Conservation (phyloP, 1,140 invertebrate species). For the Atta texana region DNA sequence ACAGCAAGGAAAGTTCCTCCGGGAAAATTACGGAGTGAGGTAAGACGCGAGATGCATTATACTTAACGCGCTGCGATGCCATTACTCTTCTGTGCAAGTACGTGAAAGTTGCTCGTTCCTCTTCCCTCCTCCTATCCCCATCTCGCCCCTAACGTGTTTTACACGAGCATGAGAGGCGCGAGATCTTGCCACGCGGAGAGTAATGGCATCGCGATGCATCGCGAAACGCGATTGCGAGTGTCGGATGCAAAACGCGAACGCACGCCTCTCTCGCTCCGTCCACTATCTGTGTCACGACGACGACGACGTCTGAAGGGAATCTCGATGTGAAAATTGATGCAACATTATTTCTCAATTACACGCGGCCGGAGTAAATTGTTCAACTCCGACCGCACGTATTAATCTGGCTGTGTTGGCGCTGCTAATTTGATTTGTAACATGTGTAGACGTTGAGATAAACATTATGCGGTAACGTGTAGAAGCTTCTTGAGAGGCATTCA, state of each 20-base stretch:
- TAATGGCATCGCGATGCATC: conserved; percentile 20
- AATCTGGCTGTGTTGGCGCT: background rate
- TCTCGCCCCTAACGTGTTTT: background rate
- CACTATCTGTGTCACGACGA: conserved; percentile 27
- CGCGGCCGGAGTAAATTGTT: background rate
- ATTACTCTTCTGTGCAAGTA: conserved; percentile 70
- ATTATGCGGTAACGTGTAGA: background rate
- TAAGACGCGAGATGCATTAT: conserved; percentile 79
- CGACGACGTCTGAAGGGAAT: background rate
- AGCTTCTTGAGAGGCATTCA: background rate
- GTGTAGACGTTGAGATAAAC: background rate
- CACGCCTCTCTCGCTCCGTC: too few species aligned
- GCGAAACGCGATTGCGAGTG: conserved; percentile 30
- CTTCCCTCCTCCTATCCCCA: background rate
- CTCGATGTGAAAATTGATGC: background rate
- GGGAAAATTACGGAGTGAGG: conserved; percentile 74
- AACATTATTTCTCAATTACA: conserved; percentile 15
- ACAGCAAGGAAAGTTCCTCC: conserved; percentile 74
- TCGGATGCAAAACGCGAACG: conserved; percentile 35
- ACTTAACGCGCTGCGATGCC: conserved; percentile 70
- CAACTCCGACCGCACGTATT: background rate
- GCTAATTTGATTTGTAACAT: background rate
- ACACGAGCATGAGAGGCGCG: conserved; percentile 13
- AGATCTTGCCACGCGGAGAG: too few species aligned
- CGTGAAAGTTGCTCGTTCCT: conserved; percentile 76